These are phyloP conservation scores for Blastomussa wellsi DNA, from an alignment of 92 coral and sea anemone species.

Conservation along the genomic window DNA sequence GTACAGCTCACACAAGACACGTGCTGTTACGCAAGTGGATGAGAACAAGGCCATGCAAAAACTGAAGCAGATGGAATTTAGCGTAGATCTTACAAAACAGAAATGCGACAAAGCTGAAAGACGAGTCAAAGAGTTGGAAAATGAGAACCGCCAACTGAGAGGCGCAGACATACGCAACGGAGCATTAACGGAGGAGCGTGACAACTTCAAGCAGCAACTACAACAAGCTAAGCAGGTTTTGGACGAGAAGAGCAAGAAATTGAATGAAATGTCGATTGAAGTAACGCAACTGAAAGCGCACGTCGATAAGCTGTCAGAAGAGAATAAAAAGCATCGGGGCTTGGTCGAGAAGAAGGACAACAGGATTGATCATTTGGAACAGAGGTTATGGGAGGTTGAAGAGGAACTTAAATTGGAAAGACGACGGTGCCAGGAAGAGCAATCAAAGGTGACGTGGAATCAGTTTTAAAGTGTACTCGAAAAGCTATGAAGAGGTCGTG, in stretches of 20 bases:
- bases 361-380: slow-evolving; percentile 62
- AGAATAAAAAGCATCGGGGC: slow-evolving; percentile 53
- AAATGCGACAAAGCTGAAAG: slow-evolving; percentile 68
- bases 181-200: slow-evolving; percentile 53
- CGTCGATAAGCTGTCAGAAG: slow-evolving; percentile 60
- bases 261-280: slow-evolving; percentile 60
- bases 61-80: slow-evolving; percentile 64
- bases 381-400: slow-evolving; percentile 22
- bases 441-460: not conserved
- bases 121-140: slow-evolving; percentile 62
- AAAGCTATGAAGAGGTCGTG: too few relatives aligned
- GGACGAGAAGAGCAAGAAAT: slow-evolving; percentile 48
- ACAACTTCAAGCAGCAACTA: slow-evolving; percentile 50
- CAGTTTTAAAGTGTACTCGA: too few relatives aligned
- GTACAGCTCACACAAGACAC: slow-evolving; percentile 50
- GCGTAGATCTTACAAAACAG: slow-evolving; percentile 65
- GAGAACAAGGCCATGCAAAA: slow-evolving; percentile 45
- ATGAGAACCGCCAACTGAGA: slow-evolving; percentile 56
- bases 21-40: slow-evolving; percentile 37
- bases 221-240: slow-evolving; percentile 39
- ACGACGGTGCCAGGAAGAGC: slow-evolving; percentile 6
- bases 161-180: slow-evolving; percentile 60
- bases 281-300: slow-evolving; percentile 60
- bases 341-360: slow-evolving; percentile 58
- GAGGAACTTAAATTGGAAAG: slow-evolving; percentile 29